These are phyloP conservation scores for Aricia artaxerxes DNA, from an alignment of 2,888 invertebrate genomes.

Conservation along the genomic window DNA sequence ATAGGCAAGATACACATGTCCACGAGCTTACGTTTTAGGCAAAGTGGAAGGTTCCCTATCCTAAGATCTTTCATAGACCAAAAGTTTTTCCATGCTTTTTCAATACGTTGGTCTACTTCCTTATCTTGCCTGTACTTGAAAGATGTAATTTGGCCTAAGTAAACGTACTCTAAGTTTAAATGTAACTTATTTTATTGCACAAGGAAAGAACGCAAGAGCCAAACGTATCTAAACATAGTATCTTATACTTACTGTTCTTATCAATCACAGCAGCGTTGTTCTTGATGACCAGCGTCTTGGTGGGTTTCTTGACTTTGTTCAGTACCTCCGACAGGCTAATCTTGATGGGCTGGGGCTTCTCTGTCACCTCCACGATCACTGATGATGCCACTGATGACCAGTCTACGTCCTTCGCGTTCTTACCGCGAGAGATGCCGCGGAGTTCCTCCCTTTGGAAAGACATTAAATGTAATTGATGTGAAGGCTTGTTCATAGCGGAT, in stretches of 20 bases:
- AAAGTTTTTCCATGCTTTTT: no score
- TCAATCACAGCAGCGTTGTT: slow-evolving; percentile 73
- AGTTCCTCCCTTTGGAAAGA: slow-evolving; percentile 86
- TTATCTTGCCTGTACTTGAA: no score
- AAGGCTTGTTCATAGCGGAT: not conserved
- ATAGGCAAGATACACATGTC: no score
- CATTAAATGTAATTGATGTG: not conserved
- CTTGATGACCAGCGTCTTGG: slow-evolving; percentile 79
- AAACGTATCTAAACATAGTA: not conserved
- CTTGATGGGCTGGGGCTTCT: slow-evolving; percentile 88
- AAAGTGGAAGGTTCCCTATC: no score
- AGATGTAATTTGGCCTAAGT: no score
- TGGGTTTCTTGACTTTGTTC: slow-evolving; percentile 84
- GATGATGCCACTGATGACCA: slow-evolving; percentile 90
- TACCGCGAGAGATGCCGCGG: slow-evolving; percentile 89
- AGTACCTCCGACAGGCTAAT: slow-evolving; percentile 88
- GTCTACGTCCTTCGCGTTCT: slow-evolving; percentile 91
- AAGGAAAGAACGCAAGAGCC: no score
- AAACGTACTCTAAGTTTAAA: no score
- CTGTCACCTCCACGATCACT: slow-evolving; percentile 76
- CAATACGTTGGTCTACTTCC: no score
- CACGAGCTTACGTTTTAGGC: no score
- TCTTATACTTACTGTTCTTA: slow-evolving; percentile 81
- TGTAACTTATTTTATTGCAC: no score
- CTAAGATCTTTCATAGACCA: no score